Conservation (phyloP, 2,888 invertebrate species). For the Amiota minor region DNA sequence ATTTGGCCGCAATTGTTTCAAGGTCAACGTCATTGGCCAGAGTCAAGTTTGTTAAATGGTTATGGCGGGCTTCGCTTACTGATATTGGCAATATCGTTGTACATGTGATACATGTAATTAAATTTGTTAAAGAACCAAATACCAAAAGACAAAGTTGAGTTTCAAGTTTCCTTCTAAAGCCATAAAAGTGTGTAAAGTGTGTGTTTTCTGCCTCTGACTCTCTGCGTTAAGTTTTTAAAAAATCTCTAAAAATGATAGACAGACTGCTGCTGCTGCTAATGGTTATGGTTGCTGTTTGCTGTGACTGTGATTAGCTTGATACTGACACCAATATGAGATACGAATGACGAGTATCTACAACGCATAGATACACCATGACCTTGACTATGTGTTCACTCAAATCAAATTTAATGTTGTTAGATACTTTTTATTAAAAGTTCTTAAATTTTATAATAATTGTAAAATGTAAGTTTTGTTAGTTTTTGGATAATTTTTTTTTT, state of each 20-base stretch:
- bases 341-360: neutral
- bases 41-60: slow-evolving; percentile 51
- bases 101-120: slow-evolving; percentile 43
- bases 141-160: slow-evolving; percentile 42
- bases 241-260: slow-evolving; percentile 32
- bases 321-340: slow-evolving; percentile 19
- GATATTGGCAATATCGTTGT: neutral
- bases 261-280: neutral
- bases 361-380: slow-evolving; percentile 40
- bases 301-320: slow-evolving; percentile 33
- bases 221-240: slow-evolving; percentile 34
- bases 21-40: slow-evolving; percentile 51
- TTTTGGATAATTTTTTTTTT: neutral
- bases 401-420: slow-evolving; percentile 40
- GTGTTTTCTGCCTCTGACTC: neutral
- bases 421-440: neutral
- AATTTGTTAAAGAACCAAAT: slow-evolving; percentile 57
- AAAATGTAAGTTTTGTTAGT: neutral
- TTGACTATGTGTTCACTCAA: slow-evolving; percentile 46
- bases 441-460: neutral
- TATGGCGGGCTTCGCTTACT: slow-evolving; percentile 14
- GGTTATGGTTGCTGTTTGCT: slow-evolving; percentile 46
- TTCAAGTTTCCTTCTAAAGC: slow-evolving; percentile 61
- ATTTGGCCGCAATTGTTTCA: slow-evolving; percentile 34
- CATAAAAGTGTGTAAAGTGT: slow-evolving; percentile 29